Percentiles rank a stretch among this genome's conserved stretches.
These are phyloP conservation scores for Aurelia aurita complex sp. Pacific DNA, from an alignment of 30 jellyfish, hydroid and myxozoan species.

Conservation along the genomic window DNA sequence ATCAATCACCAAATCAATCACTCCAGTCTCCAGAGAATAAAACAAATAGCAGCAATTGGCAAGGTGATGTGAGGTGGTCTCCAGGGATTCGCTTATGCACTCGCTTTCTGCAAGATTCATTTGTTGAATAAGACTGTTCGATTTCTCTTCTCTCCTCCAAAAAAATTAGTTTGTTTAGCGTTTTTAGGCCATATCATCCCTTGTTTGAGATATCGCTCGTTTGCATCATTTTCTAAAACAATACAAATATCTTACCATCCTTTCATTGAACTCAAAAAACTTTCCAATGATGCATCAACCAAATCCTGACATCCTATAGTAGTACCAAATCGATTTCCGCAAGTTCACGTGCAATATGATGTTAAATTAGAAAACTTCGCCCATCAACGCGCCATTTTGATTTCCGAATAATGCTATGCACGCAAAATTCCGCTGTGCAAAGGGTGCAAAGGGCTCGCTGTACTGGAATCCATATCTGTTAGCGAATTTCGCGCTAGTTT, in stretches of 20 bases:
- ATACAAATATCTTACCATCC: constrained; percentile 11
- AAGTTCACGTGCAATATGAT: constrained; percentile 48
- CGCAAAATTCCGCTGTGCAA: constrained; percentile 25
- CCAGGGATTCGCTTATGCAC: too few relatives aligned
- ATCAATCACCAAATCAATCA: too few relatives aligned
- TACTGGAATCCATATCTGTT: too few relatives aligned
- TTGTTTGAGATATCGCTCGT: background rate
- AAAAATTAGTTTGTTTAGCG: too few relatives aligned
- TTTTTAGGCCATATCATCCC: too few relatives aligned
- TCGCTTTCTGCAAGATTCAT: too few relatives aligned
- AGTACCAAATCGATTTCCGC: background rate
- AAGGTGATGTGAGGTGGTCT: too few relatives aligned
- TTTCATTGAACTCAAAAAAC: background rate
- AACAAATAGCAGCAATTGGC: too few relatives aligned
- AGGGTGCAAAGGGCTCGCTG: background rate
- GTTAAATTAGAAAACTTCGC: constrained; percentile 47
- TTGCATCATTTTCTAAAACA: background rate
- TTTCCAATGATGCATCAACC: constrained; percentile 13
- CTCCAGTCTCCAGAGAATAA: too few relatives aligned
- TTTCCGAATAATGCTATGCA: constrained; percentile 3
- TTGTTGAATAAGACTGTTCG: too few relatives aligned
- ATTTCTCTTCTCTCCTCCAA: too few relatives aligned
- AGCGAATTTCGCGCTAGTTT: too few relatives aligned
- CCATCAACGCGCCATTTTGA: constrained; percentile 58
- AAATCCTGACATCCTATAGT: constrained; percentile 37